These are phyloP conservation scores for Harpalus rufipes DNA, from an alignment of 2,888 invertebrate genomes.

Conservation along the genomic window DNA sequence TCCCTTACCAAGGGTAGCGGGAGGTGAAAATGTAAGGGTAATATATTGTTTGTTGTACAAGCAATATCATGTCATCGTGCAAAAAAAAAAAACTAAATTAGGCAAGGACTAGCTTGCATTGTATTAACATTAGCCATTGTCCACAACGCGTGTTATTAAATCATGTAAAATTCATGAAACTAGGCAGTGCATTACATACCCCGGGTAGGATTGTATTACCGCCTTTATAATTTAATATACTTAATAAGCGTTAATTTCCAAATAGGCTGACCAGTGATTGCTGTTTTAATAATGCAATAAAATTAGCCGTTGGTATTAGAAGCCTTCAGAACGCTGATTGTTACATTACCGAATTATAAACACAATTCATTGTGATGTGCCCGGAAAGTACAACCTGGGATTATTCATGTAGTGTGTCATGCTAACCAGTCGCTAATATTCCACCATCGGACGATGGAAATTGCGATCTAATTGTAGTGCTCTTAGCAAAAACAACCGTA, in stretches of 20 bases:
- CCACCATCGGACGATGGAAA: too few relatives aligned
- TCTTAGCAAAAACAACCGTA: too few relatives aligned
- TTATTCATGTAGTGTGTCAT: neutral
- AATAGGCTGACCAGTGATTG: constrained; percentile 24
- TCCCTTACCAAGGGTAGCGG: too few relatives aligned
- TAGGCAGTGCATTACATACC: constrained; percentile 1
- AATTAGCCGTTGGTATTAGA: constrained; percentile 12
- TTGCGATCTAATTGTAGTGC: too few relatives aligned
- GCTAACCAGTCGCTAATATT: constrained; percentile 16
- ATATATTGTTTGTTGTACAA: too few relatives aligned
- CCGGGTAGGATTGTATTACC: neutral
- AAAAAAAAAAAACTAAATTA: too few relatives aligned
- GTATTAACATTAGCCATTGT: too few relatives aligned
- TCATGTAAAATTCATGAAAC: constrained; percentile 24
- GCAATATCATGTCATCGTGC: too few relatives aligned
- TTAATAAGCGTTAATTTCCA: constrained; percentile 49
- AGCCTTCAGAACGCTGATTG: neutral
- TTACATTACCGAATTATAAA: constrained; percentile 30
- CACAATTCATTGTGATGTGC: constrained; percentile 2
- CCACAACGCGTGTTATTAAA: neutral
- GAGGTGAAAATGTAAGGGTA: too few relatives aligned
- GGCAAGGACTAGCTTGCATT: too few relatives aligned
- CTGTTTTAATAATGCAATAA: constrained; percentile 35
- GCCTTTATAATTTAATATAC: constrained; percentile 35
- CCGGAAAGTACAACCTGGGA: neutral